These are phyloP conservation scores for Ormia ochracea DNA, from an alignment of 2,888 invertebrate species.

Conservation along the genomic window DNA sequence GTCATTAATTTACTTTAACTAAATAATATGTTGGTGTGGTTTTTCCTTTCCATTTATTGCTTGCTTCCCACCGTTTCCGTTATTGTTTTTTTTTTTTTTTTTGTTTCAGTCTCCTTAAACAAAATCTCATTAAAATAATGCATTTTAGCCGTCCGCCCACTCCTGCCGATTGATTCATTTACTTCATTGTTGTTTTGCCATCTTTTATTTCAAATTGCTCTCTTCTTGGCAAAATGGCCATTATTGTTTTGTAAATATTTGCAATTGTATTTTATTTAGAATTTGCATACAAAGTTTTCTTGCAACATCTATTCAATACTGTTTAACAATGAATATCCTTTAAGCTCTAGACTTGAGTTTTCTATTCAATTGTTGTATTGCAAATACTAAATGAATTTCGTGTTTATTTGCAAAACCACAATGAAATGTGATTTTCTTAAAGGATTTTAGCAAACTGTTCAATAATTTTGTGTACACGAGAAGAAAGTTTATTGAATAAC, in stretches of 20 bases:
- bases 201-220: constrained; percentile 43
- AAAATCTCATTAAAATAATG: constrained; percentile 63
- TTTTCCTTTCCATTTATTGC: not conserved
- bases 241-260: constrained; percentile 38
- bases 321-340: constrained; percentile 61
- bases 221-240: constrained; percentile 51
- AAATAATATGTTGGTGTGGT: constrained; percentile 30
- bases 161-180: constrained; percentile 8
- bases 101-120: constrained; percentile 46
- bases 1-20: constrained; percentile 56
- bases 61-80: too few species aligned
- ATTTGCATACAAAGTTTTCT: constrained; percentile 58
- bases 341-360: constrained; percentile 52
- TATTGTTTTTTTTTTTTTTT: too few species aligned
- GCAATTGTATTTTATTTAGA: constrained; percentile 36
- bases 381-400: constrained; percentile 45
- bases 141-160: constrained; percentile 44
- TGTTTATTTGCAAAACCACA: constrained; percentile 56
- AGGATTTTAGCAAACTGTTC: constrained; percentile 42
- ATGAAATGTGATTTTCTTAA: constrained; percentile 56
- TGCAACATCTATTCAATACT: constrained; percentile 52
- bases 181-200: constrained; percentile 50
- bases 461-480: not conserved
- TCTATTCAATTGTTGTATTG: constrained; percentile 46
- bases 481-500: not conserved